phyloP scores from a whole-genome alignment of 2,797 vertebrate species.

The Nyctibius grandis region DNA sequence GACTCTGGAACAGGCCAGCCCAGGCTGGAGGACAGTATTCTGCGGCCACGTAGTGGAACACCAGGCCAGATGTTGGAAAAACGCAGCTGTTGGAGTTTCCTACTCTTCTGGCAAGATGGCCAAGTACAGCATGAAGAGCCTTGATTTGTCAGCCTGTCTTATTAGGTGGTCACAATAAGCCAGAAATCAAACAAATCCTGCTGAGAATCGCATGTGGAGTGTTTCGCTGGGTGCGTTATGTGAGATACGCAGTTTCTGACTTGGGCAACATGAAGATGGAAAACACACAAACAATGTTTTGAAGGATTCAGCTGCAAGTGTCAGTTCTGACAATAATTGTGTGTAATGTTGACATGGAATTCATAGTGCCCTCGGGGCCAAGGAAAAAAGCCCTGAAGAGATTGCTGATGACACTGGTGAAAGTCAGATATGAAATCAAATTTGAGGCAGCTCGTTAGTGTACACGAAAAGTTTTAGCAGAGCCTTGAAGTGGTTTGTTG shows the following conservation, averaged over 20 bases:
- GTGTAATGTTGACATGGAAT: neutral
- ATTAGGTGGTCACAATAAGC: neutral
- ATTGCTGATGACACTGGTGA: neutral
- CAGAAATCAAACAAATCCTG: neutral
- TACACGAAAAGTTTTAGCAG: neutral
- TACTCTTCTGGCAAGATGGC: neutral
- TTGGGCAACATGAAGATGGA: neutral
- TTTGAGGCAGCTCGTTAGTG: neutral
- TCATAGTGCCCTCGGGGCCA: accelerated
- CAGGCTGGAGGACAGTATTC: neutral
- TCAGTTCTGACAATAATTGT: neutral
- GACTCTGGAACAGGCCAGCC: neutral
- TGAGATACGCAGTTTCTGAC: neutral
- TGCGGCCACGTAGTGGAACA: accelerated
- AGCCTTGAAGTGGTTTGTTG: neutral
- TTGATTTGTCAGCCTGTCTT: neutral
- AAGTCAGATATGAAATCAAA: neutral
- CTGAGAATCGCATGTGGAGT: neutral
- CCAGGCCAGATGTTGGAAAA: neutral
- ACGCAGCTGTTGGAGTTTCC: neutral
- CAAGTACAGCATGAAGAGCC: neutral
- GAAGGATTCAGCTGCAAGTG: neutral
- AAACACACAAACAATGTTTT: neutral
- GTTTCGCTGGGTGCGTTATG: neutral
- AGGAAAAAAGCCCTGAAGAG: neutral